Base-by-base conservation (phyloP, 2,888 invertebrate species). In the Schizaphis graminum region DNA sequence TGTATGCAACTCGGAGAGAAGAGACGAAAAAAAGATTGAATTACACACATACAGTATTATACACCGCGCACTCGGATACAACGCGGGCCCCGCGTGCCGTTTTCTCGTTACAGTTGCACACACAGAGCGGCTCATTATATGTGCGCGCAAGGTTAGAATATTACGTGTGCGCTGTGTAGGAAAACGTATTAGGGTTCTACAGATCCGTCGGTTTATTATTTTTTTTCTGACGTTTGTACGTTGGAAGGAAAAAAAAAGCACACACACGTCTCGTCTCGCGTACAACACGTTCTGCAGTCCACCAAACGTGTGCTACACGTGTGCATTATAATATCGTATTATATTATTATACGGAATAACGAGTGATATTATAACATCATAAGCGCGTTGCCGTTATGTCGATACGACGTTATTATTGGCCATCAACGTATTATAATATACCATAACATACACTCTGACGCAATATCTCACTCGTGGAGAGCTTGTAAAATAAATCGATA, bases 41-140 rank as follows among this genome's bases (percentile, higher is more conserved):
- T 93, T 93, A 93, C 93, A 77, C 88, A 44, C 41, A 53, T 53
- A 53, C 84, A 53, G 28, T 49, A 8, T 21, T 26, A 41, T 16
- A 91, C 10, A 91, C 35, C 13, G 26, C 49, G 13, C 35, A 53
- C 91, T 49, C 7, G 35, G n/a, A 67, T n/a, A 91, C 41, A 26
- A 24, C 44, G n/a, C 24, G 47, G 87, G n/a, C 61, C 13, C n/a
- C 35, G 90, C 86, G 86, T 94, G 94, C 94, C 86, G 94, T 94
- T 94, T 94, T 94, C 94, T 86, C 35, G 94, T 94, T 94, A 91
- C 94, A 86, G 91, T 90, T 90, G 89, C 93, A 67, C 87, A 89
- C 57, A 49, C 57, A 49, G 88, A 94, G 94, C 77, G 77, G 77
- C 94, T 94, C 94, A 94, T 94, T 94, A 91, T 86, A 53, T 85